Percentiles rank a stretch among this genome's conserved stretches.
These are phyloP conservation scores for Amyelois transitella DNA, from an alignment of 1,140 invertebrate species.

Conservation along the genomic window DNA sequence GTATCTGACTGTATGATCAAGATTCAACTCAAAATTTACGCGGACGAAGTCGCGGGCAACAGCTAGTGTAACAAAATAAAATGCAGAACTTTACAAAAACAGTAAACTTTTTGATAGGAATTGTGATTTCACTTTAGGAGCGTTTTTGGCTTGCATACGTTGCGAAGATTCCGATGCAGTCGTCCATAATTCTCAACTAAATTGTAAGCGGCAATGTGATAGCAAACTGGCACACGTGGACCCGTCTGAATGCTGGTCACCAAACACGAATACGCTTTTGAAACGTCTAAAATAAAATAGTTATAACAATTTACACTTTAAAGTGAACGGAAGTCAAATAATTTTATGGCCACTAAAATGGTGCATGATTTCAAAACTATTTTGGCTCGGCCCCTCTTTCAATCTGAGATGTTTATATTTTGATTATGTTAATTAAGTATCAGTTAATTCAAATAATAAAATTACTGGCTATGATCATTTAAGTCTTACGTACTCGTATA, in stretches of 20 bases:
- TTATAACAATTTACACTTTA: conserved; percentile 58
- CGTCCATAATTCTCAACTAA: neutral
- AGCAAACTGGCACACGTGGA: neutral
- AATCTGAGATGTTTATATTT: neutral
- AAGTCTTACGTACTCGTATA: too few relatives aligned
- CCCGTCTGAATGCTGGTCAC: conserved; percentile 7
- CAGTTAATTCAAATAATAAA: neutral
- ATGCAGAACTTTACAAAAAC: too few relatives aligned
- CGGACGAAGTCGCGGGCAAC: too few relatives aligned
- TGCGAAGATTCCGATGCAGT: neutral
- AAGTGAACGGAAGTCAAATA: conserved; percentile 50
- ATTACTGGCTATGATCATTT: too few relatives aligned
- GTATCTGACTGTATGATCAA: too few relatives aligned
- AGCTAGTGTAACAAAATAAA: too few relatives aligned
- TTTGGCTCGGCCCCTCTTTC: conserved; percentile 1
- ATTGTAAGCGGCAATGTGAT: neutral
- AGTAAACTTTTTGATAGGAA: too few relatives aligned
- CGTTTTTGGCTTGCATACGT: too few relatives aligned
- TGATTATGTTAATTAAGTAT: neutral
- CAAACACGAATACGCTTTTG: conserved; percentile 65
- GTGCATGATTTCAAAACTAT: conserved; percentile 12
- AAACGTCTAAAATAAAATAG: conserved; percentile 55
- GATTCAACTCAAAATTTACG: too few relatives aligned
- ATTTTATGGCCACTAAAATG: conserved; percentile 44
- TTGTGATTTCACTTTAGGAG: too few relatives aligned